Percentiles rank a stretch among this genome's conserved stretches.
phyloP scores from a whole-genome alignment of 2,797 vertebrate species.

The Moxostoma hubbsi region DNA sequence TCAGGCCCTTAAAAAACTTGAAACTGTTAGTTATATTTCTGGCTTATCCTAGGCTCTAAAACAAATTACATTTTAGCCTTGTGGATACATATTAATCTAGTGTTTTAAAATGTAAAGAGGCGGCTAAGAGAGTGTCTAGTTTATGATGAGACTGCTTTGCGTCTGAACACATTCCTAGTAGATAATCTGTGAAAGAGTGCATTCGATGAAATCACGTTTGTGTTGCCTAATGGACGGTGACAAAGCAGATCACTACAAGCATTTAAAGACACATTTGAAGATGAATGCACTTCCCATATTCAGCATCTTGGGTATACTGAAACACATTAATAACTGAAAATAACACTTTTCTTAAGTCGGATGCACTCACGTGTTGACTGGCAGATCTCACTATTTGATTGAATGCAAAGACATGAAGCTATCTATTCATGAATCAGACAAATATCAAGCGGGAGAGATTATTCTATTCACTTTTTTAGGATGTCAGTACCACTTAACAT shows the following conservation, averaged over 20 bases:
- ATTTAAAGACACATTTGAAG: slow-evolving; percentile 23
- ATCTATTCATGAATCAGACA: slow-evolving; percentile 26
- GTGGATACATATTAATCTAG: neutral
- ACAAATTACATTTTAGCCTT: slow-evolving; percentile 2
- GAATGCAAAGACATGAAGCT: slow-evolving; percentile 38
- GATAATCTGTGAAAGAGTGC: neutral
- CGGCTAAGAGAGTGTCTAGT: neutral
- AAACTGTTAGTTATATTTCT: slow-evolving; percentile 8
- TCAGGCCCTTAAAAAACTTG: neutral
- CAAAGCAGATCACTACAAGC: slow-evolving; percentile 21
- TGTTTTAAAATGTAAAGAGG: neutral
- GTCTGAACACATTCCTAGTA: neutral
- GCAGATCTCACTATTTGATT: slow-evolving; percentile 34
- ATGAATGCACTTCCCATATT: slow-evolving; percentile 26
- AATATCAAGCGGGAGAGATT: neutral
- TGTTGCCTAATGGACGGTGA: slow-evolving; percentile 43
- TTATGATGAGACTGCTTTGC: slow-evolving; percentile 4
- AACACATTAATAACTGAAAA: slow-evolving; percentile 27
- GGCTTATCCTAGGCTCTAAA: neutral
- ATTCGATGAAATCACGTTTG: slow-evolving; percentile 35
- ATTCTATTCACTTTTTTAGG: slow-evolving; percentile 3
- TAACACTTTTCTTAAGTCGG: slow-evolving; percentile 3
- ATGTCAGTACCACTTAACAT: slow-evolving; percentile 4
- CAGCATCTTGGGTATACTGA: neutral
- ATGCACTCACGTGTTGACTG: slow-evolving; percentile 28